These are phyloP conservation scores for Dufourea novaeangliae DNA, from an alignment of 1,140 invertebrate genomes.

Conservation along the genomic window DNA sequence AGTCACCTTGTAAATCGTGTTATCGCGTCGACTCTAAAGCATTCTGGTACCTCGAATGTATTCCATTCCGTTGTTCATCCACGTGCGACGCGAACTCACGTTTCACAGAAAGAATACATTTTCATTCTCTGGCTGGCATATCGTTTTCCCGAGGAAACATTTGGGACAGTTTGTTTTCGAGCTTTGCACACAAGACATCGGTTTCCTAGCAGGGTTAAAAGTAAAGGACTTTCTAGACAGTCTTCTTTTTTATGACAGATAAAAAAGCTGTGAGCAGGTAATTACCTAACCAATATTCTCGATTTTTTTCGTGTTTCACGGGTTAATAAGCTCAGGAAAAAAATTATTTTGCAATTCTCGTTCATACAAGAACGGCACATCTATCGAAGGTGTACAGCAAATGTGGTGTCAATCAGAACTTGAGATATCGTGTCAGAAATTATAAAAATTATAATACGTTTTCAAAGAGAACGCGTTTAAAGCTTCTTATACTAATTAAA, in stretches of 20 bases:
- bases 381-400: no score
- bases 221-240: neutral
- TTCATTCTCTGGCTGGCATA: neutral
- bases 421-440: no score
- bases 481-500: no score
- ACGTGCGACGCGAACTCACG: neutral
- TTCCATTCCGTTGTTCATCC: conserved; percentile 19
- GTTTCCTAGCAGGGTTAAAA: neutral
- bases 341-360: no score
- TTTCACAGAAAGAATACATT: conserved; percentile 6
- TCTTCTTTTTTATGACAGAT: neutral
- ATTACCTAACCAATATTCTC: no score
- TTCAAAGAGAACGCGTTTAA: no score
- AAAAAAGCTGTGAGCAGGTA: neutral
- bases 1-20: conserved; percentile 13
- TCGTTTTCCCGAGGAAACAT: conserved; percentile 16
- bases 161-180: neutral
- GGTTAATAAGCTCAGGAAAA: no score
- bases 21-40: conserved; percentile 6
- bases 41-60: neutral
- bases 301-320: no score
- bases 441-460: no score
- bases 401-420: no score
- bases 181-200: neutral
- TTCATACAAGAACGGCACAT: no score